phyloP scores from a whole-genome alignment of 2,797 vertebrate genomes.

The Heterohyrax brucei region DNA sequence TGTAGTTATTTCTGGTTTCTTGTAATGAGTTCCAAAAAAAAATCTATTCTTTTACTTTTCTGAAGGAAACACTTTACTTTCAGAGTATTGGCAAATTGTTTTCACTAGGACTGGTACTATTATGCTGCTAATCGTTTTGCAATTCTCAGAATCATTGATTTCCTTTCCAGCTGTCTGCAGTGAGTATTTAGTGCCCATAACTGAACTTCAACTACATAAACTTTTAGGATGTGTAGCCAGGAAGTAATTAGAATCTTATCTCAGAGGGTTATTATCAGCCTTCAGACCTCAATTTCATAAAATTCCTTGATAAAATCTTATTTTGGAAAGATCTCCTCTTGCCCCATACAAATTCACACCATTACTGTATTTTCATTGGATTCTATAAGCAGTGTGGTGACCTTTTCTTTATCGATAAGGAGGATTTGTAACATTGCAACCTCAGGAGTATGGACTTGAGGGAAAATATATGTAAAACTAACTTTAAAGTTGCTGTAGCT shows the following conservation, averaged over 20 bases:
- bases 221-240: conserved; percentile 29
- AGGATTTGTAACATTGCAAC: not conserved
- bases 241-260: conserved; percentile 70
- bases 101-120: not conserved
- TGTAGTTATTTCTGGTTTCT: not conserved
- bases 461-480: conserved; percentile 24
- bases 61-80: conserved; percentile 8
- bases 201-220: conserved; percentile 59
- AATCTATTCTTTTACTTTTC: conserved; percentile 6
- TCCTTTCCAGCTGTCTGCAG: conserved; percentile 49
- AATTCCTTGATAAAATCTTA: conserved; percentile 55
- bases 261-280: conserved; percentile 1
- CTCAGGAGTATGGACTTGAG: conserved; percentile 14
- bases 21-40: not conserved
- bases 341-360: not conserved
- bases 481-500: conserved; percentile 28
- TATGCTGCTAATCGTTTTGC: conserved; percentile 37
- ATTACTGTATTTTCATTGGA: conserved; percentile 50
- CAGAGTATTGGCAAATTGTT: conserved; percentile 55
- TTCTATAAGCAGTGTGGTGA: not conserved
- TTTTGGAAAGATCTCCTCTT: conserved; percentile 5
- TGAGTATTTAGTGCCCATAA: conserved; percentile 55
- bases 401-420: conserved; percentile 22
- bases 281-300: conserved; percentile 60
- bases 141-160: conserved; percentile 53